Evolutionary conservation across 2,113 vertebrate species (phyloP).

Genomic region (Cryptotis parvus): DNA sequence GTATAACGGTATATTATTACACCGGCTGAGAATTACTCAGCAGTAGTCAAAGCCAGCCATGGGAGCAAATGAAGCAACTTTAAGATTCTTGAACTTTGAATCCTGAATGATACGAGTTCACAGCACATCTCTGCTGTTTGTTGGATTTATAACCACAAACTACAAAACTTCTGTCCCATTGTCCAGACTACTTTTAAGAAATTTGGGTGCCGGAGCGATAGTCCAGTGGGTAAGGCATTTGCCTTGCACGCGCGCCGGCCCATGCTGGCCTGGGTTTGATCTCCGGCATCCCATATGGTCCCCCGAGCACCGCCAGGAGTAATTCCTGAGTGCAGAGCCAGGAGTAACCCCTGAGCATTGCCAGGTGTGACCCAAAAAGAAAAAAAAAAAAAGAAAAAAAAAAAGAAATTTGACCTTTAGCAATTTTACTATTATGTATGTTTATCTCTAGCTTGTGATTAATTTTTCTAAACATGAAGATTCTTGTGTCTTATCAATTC

Average conservation of each 20-base stretch:
- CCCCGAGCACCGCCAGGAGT: too few relatives aligned
- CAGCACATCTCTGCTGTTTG: neutral
- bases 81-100: neutral
- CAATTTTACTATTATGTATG: neutral
- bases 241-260: too few relatives aligned
- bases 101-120: neutral
- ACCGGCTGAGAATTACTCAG: neutral
- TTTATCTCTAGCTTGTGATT: neutral
- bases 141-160: neutral
- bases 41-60: neutral
- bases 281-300: too few relatives aligned
- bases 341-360: too few relatives aligned
- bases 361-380: too few relatives aligned
- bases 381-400: too few relatives aligned
- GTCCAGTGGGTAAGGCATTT: too few relatives aligned
- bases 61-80: neutral
- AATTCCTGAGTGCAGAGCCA: too few relatives aligned
- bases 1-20: neutral
- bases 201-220: too few relatives aligned
- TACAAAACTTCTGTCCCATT: neutral
- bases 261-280: too few relatives aligned
- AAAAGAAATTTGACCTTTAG: neutral
- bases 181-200: conserved; percentile 1
- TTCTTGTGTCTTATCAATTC: neutral
- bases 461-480: neutral